These are phyloP conservation scores for Melanitta fusca DNA, from an alignment of 2,797 vertebrate species.

Conservation along the genomic window DNA sequence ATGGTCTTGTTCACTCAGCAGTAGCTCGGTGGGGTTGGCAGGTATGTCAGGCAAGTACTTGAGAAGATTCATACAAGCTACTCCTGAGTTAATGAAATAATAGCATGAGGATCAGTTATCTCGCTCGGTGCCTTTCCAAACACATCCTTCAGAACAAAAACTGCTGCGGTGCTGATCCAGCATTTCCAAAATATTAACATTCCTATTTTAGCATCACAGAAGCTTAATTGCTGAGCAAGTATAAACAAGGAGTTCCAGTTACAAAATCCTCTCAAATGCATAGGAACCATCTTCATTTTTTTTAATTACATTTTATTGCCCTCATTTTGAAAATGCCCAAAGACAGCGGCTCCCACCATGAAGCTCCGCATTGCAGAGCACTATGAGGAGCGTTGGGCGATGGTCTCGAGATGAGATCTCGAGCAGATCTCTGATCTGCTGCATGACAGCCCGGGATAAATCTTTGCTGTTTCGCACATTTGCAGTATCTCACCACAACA, in stretches of 20 bases:
- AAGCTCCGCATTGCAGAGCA: background rate
- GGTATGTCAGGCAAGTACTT: background rate
- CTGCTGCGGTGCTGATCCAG: background rate
- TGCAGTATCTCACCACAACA: background rate
- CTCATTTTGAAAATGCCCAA: conserved; percentile 25
- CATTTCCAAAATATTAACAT: conserved; percentile 31
- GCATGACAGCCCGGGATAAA: background rate
- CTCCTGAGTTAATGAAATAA: background rate
- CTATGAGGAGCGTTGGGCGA: background rate
- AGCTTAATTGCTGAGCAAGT: conserved; percentile 30
- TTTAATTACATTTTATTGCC: conserved; percentile 23
- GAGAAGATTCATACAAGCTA: background rate
- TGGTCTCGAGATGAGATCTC: background rate
- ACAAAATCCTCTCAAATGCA: background rate
- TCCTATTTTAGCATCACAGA: conserved; percentile 31
- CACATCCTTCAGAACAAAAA: background rate
- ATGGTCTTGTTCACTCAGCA: background rate
- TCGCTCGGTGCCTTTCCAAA: background rate
- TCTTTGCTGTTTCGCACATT: background rate
- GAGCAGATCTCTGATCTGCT: background rate
- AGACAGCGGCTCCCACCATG: background rate
- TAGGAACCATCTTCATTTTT: background rate
- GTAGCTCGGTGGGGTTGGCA: background rate
- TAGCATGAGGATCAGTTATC: background rate
- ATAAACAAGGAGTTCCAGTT: conserved; percentile 14